Conservation (phyloP, 2,113 vertebrate species). For the Clarias magur region DNA sequence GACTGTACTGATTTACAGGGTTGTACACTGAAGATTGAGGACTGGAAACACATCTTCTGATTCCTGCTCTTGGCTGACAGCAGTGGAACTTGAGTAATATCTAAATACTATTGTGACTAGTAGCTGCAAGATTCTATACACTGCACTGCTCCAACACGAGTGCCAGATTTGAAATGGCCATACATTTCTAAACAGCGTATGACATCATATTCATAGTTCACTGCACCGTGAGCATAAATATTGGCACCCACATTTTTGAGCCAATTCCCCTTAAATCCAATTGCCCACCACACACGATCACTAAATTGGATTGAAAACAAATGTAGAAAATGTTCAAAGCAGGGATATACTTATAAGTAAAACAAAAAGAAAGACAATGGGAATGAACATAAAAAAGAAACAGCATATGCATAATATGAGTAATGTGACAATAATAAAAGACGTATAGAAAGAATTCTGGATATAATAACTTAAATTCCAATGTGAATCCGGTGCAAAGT, state of each 20-base stretch:
- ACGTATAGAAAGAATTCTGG: no score
- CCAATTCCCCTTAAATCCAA: not conserved
- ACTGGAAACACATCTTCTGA: no score
- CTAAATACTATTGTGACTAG: not conserved
- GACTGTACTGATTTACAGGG: no score
- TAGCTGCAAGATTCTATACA: not conserved
- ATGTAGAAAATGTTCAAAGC: no score
- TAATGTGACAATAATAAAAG: no score
- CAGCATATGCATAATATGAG: no score
- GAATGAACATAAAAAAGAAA: not conserved
- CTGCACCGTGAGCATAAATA: not conserved
- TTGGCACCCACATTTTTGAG: not conserved
- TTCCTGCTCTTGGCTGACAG: no score
- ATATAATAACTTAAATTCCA: no score
- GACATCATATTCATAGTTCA: not conserved
- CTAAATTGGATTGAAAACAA: not conserved
- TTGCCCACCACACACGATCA: not conserved
- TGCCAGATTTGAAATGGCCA: not conserved
- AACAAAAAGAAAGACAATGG: not conserved
- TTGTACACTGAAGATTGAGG: no score
- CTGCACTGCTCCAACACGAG: not conserved
- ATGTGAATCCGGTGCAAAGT: no score
- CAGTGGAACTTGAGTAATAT: not conserved
- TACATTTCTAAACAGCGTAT: not conserved
- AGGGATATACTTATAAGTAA: no score